Base-by-base conservation (phyloP, 2,113 vertebrate species). In the Todiramphus saurophagus region DNA sequence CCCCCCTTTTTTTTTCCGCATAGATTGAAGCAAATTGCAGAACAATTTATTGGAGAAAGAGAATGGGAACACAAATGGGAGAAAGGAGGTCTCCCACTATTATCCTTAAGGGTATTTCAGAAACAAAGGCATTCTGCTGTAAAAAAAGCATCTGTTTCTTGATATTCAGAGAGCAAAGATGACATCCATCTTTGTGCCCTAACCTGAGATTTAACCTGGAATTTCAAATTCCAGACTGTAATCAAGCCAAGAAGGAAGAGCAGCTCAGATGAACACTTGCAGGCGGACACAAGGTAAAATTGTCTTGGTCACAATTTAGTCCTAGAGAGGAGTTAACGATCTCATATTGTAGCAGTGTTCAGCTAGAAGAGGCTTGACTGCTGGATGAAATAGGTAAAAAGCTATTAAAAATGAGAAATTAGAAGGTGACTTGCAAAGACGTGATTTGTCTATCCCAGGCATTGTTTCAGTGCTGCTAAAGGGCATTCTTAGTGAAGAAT, bases 401-500 rank as follows among this genome's bases (percentile, higher is more conserved):
- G 53, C n/a, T 84, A 56, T 37, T 69, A 74, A 88, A 82, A 91
- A 37, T 27, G 3, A 56, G 20, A 14, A 20, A 11, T 37, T 18
- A 46, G 33, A 89, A 56, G 19, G 33, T 62, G 51, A 62, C 35
- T 88, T 78, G 25, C 21, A 41, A 77, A 69, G 44, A 37, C 5
- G 4, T 37, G 27, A 60, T 14, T 15, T 53, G 28, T 35, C 43
- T 72, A 28, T 8, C 1, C 0, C 53, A 84, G 70, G 24, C 25
- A 12, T 20, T 67, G 43, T 68, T 72, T 83, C 63, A 63, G 20
- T n/a, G 62, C 59, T 88, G 59, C 44, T 56, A 51, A 41, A 41
- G 1, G 2, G 21, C 0, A 0, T 3, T 78, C 48, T 68, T 85
- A 18, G 10, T 33, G 16, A 30, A 46, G 43, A 53, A 60, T 11